Evolutionary conservation across 2,113 vertebrate genomes (phyloP), one percentile per base, ranked within the genome.

Genomic region (Callorhinus ursinus): DNA sequence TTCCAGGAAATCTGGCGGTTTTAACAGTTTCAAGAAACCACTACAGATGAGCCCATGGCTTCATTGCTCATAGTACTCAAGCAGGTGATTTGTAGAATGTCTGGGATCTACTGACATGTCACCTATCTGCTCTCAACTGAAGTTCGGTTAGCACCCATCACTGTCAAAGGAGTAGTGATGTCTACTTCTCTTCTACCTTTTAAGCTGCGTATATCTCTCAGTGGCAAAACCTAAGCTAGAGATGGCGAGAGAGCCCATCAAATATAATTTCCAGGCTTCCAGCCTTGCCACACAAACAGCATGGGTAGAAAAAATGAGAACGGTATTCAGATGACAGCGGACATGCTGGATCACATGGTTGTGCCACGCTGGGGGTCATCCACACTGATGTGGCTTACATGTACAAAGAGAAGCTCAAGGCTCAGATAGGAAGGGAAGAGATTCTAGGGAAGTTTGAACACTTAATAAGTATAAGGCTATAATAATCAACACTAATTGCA

Each of bases 171-270:
- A 74, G 19, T 36, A 49, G 31, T 5, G 4, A 49, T 12, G 4
- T 19, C 4, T 65, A 13, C 39, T 55, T 93, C 13, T 59, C 22
- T 22, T 82, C 31, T 4, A 39, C 15, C 22, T 76, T 76, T 22
- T 76, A 18, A 31, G 28, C 80, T 33, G 36, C 0, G 0, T 10
- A 4, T 67, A 7, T 36, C 16, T 67, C 31, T 81, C 42, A 15
- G 15, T 28, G 19, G 18, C 67, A 49, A 82, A 87, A 82, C 12
- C 12, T 18, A 28, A 76, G 26, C 15, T 51, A 53, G 33, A 1
- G 36, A 42, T 14, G 28, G 8, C 39, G 16, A 55, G 55, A 72
- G 22, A 90, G 18, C 18, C 57, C 57, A 14, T 26, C 12, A 33
- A 18, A 69, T 4, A 1, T 49, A 42, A 57, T 33, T 81, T 74